Evolutionary conservation across 2,113 vertebrate species (phyloP), one percentile per base, ranked within the genome.

Genomic region (Dendrocopos noguchii): DNA sequence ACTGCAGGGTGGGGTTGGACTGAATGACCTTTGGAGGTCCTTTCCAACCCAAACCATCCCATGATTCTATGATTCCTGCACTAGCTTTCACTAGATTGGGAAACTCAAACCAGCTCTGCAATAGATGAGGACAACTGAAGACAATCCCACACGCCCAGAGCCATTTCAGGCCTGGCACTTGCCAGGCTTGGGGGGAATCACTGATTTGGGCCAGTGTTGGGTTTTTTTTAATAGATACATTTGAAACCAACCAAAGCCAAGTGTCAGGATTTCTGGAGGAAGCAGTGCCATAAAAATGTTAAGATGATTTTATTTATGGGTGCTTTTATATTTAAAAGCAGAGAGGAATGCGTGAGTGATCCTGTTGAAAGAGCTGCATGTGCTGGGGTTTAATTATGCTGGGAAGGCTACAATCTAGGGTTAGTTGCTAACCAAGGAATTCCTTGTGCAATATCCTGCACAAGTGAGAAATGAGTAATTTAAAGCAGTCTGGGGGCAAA

Each of bases 391-490:
- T 97, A 93, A 97, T 97, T 96, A 95, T 95, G 94, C 68, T 91
- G 96, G 72, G 91, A 98, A 97, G 91, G 80, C 96, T 93, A 92
- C 75, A 84, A 88, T 95, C 96, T 88, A 96, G 94, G 92, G 91
- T 92, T 97, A 95, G 94, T 71, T 14, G 91, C 85, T 94, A 97
- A 97, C 93, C 83, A 67, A 97, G 87, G 95, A 97, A 97, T 97
- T 97, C 93, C 95, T 98, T 96, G 95, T 97, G 94, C 97, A 98
- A 97, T 97, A 98, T 94, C 96, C 97, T 97, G 94, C 94, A 91
- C 95, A 95, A 96, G 94, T 97, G 97, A 97, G 87, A 95, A 96
- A 97, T 95, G 97, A 97, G 94, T 98, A 98, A 98, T 97, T 97
- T 94, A 94, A 94, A 97, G 93, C 76, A 97, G 96, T 97, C 97